These are phyloP conservation scores for Caranx melampygus DNA, from an alignment of 2,113 vertebrate species.

Conservation along the genomic window DNA sequence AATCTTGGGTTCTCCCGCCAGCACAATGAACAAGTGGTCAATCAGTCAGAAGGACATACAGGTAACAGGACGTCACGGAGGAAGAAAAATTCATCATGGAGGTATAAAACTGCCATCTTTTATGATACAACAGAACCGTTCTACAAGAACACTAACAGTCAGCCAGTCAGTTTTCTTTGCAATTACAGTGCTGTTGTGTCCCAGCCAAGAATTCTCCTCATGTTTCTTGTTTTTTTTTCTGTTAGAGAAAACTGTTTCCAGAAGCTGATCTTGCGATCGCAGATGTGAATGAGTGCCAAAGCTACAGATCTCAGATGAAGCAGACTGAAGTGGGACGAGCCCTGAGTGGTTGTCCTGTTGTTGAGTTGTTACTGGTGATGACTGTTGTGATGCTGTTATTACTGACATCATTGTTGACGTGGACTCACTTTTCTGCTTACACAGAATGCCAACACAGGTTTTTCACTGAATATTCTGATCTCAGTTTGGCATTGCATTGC, in stretches of 20 bases:
- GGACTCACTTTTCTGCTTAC: not conserved
- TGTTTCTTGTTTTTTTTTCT: too few relatives aligned
- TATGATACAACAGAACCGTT: too few relatives aligned
- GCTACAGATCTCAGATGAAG: not conserved
- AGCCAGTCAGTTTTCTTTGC: too few relatives aligned
- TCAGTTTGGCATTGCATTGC: constrained; percentile 25
- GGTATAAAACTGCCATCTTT: too few relatives aligned
- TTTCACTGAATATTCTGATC: constrained; percentile 16
- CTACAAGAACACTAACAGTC: too few relatives aligned
- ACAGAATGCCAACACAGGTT: not conserved
- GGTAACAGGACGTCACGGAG: too few relatives aligned
- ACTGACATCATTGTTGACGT: not conserved
- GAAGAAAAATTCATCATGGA: too few relatives aligned
- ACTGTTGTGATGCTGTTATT: not conserved
- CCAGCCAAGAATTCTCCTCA: not conserved
- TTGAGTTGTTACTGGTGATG: not conserved
- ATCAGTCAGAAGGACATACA: too few relatives aligned
- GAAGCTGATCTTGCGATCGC: not conserved
- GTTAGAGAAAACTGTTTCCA: too few relatives aligned
- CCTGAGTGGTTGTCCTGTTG: not conserved
- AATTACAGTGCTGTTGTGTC: too few relatives aligned
- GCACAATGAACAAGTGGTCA: too few relatives aligned
- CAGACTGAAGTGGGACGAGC: not conserved
- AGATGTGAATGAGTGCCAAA: not conserved
- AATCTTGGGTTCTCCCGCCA: too few relatives aligned